Evolutionary conservation across 2,113 vertebrate species (phyloP).

Genomic region (Hemiprocne comata): DNA sequence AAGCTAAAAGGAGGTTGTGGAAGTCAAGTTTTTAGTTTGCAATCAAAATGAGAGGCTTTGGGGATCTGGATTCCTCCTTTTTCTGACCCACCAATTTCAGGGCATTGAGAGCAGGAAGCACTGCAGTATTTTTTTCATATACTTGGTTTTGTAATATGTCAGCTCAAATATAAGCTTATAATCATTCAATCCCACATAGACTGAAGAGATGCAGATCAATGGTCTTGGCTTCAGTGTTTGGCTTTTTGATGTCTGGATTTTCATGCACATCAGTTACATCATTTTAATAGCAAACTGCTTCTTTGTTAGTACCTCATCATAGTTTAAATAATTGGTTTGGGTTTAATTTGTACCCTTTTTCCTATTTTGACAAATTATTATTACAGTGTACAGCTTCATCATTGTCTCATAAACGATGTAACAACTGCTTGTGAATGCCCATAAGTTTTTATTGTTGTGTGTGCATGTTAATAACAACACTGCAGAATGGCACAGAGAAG

Average conservation of each 20-base stretch:
- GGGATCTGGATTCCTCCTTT: background rate
- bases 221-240: background rate
- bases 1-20: background rate
- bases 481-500: background rate
- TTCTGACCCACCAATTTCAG: background rate
- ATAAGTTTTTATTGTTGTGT: conserved; percentile 51
- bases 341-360: conserved; percentile 21
- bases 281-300: background rate
- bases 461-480: conserved; percentile 24
- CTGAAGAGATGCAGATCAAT: background rate
- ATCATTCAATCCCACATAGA: background rate
- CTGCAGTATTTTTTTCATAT: background rate
- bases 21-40: background rate
- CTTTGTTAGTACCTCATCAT: background rate
- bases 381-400: conserved; percentile 31
- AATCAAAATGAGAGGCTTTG: background rate
- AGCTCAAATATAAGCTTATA: background rate
- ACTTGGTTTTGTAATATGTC: background rate
- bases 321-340: conserved; percentile 1
- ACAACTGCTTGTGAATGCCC: conserved; percentile 27
- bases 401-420: conserved; percentile 53
- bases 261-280: background rate
- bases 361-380: background rate
- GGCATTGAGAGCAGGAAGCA: background rate
- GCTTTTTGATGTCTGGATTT: background rate